Evolutionary conservation across 2,113 vertebrate species (phyloP).

Genomic region (Semnornis frantzii): DNA sequence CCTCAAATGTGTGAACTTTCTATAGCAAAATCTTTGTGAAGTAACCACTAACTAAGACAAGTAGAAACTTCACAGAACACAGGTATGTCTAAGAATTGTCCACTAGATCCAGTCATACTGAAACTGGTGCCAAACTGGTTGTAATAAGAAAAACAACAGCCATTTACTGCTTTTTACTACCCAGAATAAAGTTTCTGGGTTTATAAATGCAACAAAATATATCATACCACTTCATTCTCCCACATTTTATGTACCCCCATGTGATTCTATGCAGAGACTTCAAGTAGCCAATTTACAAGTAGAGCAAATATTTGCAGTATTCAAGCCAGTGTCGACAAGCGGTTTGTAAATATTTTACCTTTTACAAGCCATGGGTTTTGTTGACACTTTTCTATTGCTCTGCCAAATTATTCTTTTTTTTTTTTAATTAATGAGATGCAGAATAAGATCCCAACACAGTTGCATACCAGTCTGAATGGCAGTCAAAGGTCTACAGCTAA

Average conservation of each 20-base stretch:
- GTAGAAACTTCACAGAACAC: neutral
- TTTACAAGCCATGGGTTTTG: neutral
- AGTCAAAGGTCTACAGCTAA: neutral
- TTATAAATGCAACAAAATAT: neutral
- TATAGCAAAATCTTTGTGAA: neutral
- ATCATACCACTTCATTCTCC: neutral
- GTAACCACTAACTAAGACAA: neutral
- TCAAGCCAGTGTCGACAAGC: neutral
- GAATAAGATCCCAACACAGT: neutral
- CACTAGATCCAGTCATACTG: neutral
- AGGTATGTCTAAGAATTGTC: rapidly evolving
- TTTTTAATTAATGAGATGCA: neutral
- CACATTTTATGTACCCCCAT: neutral
- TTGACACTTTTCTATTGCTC: neutral
- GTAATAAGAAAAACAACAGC: neutral
- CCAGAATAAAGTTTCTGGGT: neutral
- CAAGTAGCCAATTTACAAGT: neutral
- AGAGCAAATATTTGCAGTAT: conserved; percentile 42
- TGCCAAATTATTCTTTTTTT: neutral
- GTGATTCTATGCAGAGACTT: neutral
- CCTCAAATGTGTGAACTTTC: neutral
- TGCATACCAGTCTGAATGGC: neutral
- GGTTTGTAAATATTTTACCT: conserved; percentile 25
- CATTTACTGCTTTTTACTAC: neutral
- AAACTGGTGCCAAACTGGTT: neutral